Conservation (phyloP, 1,140 invertebrate genomes). For the Globodera rostochiensis region DNA sequence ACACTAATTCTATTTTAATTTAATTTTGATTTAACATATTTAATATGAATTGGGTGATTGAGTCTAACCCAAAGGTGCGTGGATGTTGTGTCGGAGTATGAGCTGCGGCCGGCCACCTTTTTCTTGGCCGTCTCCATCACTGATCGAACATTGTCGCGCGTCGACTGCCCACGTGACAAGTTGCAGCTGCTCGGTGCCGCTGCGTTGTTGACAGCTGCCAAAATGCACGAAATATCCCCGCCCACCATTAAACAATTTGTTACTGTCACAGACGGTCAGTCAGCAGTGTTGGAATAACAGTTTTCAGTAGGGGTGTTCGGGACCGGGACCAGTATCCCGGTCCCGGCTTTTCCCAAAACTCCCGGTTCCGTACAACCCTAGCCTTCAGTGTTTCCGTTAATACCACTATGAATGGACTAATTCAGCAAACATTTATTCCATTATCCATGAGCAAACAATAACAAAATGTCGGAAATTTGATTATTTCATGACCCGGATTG, state of each 20-base stretch:
- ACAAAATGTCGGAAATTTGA: too few species aligned
- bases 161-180: conserved; percentile 37
- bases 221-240: conserved; percentile 29
- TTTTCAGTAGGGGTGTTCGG: conserved; percentile 31
- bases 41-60: neutral
- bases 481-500: too few species aligned
- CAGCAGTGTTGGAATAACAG: neutral
- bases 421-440: too few species aligned
- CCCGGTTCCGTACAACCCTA: too few species aligned
- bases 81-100: conserved; percentile 29
- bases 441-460: too few species aligned
- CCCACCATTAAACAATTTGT: conserved; percentile 17
- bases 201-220: conserved; percentile 29
- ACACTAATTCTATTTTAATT: too few species aligned
- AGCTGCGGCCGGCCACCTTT: conserved; percentile 33
- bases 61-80: neutral
- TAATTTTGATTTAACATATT: too few species aligned
- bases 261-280: conserved; percentile 3
- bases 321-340: neutral
- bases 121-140: conserved; percentile 35
- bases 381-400: too few species aligned
- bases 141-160: conserved; percentile 32
- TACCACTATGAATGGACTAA: too few species aligned
- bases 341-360: too few species aligned
- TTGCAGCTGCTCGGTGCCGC: conserved; percentile 38